Conservation (phyloP, 64 coral and sea anemone genomes). For the Acropora yongei region DNA sequence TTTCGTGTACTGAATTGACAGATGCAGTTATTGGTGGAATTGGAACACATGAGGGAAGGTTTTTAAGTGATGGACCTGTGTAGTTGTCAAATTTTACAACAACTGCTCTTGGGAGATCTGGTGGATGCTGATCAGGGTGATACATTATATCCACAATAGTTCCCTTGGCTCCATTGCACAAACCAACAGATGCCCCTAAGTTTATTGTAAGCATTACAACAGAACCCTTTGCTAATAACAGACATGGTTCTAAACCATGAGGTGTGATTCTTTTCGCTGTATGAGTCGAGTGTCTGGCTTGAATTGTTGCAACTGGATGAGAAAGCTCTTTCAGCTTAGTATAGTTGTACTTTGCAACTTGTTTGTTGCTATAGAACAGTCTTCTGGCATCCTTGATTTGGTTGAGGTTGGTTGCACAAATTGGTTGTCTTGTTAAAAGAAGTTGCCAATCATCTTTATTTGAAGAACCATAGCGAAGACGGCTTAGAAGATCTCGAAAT, state of each 20-base stretch:
- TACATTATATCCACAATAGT: slow-evolving; percentile 73
- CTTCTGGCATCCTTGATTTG: too few species aligned
- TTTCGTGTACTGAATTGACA: slow-evolving; percentile 65
- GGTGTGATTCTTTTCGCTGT: neutral
- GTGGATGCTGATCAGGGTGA: slow-evolving; percentile 46
- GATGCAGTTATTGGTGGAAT: slow-evolving; percentile 56
- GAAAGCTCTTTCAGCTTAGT: too few species aligned
- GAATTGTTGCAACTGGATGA: slow-evolving; percentile 18
- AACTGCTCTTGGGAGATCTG: slow-evolving; percentile 41
- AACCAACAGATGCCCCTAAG: slow-evolving; percentile 52
- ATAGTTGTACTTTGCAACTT: too few species aligned
- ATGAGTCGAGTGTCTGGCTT: slow-evolving; percentile 19
- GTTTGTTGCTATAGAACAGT: too few species aligned
- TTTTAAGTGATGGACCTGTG: slow-evolving; percentile 48
- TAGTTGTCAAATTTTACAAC: slow-evolving; percentile 67
- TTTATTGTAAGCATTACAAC: slow-evolving; percentile 36
- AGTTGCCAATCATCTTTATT: too few species aligned
- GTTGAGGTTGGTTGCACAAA: too few species aligned
- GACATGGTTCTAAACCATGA: slow-evolving; percentile 40
- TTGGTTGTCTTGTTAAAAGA: too few species aligned
- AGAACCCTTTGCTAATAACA: slow-evolving; percentile 23
- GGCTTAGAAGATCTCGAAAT: too few species aligned
- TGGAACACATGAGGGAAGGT: slow-evolving; percentile 51
- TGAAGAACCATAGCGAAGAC: too few species aligned
- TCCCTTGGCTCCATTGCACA: slow-evolving; percentile 78